phyloP scores from a whole-genome alignment of 2,797 vertebrate genomes.

The Caiman crocodilus region DNA sequence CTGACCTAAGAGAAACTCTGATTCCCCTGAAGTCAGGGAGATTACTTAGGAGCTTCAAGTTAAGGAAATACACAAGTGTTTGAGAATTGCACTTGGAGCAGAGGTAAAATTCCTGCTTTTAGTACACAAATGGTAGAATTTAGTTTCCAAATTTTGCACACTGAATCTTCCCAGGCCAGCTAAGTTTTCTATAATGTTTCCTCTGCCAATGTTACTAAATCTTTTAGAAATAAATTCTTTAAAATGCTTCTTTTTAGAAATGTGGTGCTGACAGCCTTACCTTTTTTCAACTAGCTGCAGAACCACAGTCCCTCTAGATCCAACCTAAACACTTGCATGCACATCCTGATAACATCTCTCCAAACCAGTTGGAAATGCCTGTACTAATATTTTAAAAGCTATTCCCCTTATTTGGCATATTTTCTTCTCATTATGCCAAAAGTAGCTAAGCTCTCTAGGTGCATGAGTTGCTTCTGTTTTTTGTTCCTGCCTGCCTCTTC shows the following conservation, averaged over 20 bases:
- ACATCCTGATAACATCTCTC: neutral
- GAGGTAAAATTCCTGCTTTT: neutral
- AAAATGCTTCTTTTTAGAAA: neutral
- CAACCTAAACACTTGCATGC: neutral
- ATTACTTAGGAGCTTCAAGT: neutral
- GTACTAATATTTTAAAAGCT: neutral
- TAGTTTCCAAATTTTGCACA: neutral
- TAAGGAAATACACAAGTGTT: neutral
- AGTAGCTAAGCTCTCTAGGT: neutral
- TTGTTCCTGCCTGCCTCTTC: neutral
- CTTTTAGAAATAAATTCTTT: neutral
- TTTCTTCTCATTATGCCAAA: neutral
- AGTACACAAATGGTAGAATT: neutral
- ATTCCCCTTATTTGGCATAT: neutral
- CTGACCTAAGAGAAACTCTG: neutral
- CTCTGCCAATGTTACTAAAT: neutral
- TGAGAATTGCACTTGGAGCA: neutral
- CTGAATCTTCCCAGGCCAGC: neutral
- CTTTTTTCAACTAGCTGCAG: neutral
- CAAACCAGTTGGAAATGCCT: neutral
- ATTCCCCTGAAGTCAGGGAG: neutral
- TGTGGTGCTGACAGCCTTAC: neutral
- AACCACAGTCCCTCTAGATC: neutral
- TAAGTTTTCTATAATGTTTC: neutral
- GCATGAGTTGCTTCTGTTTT: neutral